Conservation (phyloP, 2,888 invertebrate species). For the Hydriomena furcata region DNA sequence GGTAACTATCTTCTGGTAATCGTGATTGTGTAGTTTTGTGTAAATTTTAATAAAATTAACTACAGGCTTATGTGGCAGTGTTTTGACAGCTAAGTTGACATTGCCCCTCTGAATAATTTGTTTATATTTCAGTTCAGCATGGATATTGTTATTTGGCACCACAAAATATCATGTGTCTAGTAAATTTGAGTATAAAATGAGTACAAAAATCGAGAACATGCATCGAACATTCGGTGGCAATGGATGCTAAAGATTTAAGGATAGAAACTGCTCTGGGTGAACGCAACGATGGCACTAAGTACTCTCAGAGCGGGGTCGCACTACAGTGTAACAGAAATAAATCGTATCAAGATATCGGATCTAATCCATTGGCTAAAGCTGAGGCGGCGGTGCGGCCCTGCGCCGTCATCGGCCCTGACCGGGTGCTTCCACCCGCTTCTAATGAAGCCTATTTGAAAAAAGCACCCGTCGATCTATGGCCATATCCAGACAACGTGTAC, state of each 20-base stretch:
- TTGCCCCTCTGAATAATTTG: conserved; percentile 66
- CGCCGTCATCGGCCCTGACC: conserved; percentile 79
- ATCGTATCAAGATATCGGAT: conserved; percentile 66
- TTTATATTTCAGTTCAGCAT: conserved; percentile 81
- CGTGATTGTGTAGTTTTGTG: conserved; percentile 20
- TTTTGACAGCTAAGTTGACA: conserved; percentile 82
- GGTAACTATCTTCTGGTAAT: conserved; percentile 44
- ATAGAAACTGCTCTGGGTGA: conserved; percentile 63
- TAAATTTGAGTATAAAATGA: conserved; percentile 56
- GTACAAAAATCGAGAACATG: conserved; percentile 52
- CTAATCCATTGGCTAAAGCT: conserved; percentile 68
- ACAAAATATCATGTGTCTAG: conserved; percentile 33
- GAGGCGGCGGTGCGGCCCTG: conserved; percentile 72
- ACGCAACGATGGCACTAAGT: conserved; percentile 72
- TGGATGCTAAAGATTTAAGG: conserved; percentile 77
- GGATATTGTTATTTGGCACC: conserved; percentile 49
- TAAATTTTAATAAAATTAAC: conserved; percentile 22
- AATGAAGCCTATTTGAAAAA: conserved; percentile 64
- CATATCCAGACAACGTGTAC: conserved; percentile 55
- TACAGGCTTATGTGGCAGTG: conserved; percentile 72
- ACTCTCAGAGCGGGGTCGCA: conserved; percentile 56
- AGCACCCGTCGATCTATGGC: conserved; percentile 62
- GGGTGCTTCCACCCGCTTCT: conserved; percentile 58
- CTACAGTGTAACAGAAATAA: conserved; percentile 64
- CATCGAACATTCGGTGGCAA: conserved; percentile 56